These are phyloP conservation scores for Amiota communis DNA, from an alignment of 2,888 invertebrate genomes.

Conservation along the genomic window DNA sequence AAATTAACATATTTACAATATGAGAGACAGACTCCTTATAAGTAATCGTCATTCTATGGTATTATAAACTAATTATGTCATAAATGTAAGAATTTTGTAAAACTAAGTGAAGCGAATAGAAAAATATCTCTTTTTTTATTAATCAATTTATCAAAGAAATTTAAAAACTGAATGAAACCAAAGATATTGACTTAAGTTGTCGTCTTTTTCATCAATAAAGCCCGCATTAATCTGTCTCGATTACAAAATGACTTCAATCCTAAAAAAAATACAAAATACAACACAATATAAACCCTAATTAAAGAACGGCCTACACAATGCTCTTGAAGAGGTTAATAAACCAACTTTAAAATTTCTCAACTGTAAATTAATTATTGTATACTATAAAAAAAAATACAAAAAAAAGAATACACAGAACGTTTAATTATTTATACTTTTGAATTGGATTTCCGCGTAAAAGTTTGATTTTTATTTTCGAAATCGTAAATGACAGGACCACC, in stretches of 20 bases:
- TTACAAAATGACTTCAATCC: background rate
- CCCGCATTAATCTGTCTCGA: conserved; percentile 15
- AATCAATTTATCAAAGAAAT: too few relatives aligned
- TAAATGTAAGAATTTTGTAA: too few relatives aligned
- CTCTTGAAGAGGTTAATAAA: conserved; percentile 53
- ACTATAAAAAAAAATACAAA: conserved; percentile 46
- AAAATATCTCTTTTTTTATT: too few relatives aligned
- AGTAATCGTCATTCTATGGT: too few relatives aligned
- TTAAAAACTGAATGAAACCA: too few relatives aligned
- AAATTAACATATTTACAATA: too few relatives aligned
- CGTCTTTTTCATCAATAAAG: background rate
- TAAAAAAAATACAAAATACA: conserved; percentile 9
- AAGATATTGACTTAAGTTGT: background rate
- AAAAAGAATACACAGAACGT: conserved; percentile 31
- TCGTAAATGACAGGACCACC: conserved; percentile 48
- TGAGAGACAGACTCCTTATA: too few relatives aligned
- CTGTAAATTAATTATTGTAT: conserved; percentile 63
- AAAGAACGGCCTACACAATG: conserved; percentile 8
- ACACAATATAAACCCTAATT: background rate
- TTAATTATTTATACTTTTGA: conserved; percentile 35
- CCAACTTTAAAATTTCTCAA: conserved; percentile 44
- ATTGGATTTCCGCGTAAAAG: conserved; percentile 11
- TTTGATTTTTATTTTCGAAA: conserved; percentile 1
- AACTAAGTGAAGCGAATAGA: too few relatives aligned
- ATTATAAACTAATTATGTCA: too few relatives aligned